Percentiles rank a stretch among this genome's conserved stretches.
Conservation (phyloP, 2,888 invertebrate species). For the Drosophila mimica region DNA sequence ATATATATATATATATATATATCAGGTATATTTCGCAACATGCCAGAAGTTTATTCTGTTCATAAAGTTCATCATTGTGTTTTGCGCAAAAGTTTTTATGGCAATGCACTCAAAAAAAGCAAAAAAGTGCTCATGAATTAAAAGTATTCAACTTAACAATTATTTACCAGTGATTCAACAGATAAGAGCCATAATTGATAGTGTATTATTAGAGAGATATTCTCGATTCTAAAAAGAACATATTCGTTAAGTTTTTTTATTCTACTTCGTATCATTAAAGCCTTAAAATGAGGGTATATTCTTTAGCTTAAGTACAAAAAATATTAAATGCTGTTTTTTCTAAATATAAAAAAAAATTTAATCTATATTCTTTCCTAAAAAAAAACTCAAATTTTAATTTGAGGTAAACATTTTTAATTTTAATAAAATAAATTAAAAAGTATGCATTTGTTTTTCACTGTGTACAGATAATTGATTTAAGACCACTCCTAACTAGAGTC, state of each 20-base stretch:
- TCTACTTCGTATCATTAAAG: background rate
- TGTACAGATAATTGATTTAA: slow-evolving; percentile 1
- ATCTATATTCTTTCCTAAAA: no score
- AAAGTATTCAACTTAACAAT: background rate
- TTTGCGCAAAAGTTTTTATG: slow-evolving; percentile 5
- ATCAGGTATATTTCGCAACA: background rate
- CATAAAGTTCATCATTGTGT: slow-evolving; percentile 12
- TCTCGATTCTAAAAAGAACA: background rate
- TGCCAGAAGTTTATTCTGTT: background rate
- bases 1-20: background rate
- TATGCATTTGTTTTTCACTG: background rate
- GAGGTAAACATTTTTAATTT: background rate
- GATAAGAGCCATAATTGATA: background rate
- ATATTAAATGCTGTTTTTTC: background rate
- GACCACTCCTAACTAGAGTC: background rate
- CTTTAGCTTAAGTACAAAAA: background rate
- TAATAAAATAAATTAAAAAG: background rate
- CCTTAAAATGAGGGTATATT: background rate
- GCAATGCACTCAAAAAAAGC: background rate
- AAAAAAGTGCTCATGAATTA: background rate
- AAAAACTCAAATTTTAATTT: no score
- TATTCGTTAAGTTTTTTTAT: background rate
- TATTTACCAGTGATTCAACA: background rate
- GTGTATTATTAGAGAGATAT: no score
- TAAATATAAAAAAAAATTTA: no score